These are phyloP conservation scores for Lycocorax pyrrhopterus DNA, from an alignment of 2,113 vertebrate genomes.

Conservation along the genomic window DNA sequence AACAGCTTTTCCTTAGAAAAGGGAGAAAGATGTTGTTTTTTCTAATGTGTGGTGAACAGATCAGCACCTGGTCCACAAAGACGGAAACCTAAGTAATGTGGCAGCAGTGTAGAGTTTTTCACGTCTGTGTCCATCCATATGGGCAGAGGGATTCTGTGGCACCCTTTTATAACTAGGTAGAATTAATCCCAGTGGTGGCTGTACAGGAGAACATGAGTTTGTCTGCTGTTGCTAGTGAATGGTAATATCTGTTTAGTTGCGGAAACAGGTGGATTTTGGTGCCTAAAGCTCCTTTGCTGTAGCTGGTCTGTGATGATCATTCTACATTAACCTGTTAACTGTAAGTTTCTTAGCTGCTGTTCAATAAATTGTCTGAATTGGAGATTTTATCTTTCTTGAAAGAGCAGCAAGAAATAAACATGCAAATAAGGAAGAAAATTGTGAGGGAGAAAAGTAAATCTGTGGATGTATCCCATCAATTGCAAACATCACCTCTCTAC, in stretches of 20 bases:
- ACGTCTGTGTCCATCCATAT: rapidly evolving
- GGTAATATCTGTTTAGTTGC: background rate
- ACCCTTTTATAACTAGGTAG: background rate
- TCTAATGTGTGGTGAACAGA: background rate
- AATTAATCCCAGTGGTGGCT: background rate
- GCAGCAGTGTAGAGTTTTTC: background rate
- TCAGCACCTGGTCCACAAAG: background rate
- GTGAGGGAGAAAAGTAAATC: background rate
- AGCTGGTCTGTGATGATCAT: background rate
- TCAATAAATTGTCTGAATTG: background rate
- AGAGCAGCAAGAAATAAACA: background rate
- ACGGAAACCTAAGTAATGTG: background rate
- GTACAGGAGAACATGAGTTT: background rate
- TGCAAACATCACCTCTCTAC: background rate
- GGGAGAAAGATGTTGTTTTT: background rate
- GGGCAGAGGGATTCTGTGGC: background rate
- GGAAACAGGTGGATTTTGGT: background rate
- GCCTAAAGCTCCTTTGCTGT: background rate
- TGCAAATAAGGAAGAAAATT: background rate
- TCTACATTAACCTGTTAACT: background rate
- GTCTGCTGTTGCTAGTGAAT: background rate
- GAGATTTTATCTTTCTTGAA: background rate
- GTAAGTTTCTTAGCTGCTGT: background rate
- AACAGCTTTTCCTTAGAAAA: background rate
- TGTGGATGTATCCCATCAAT: background rate